These are phyloP conservation scores for Phalanger gymnotis DNA, from an alignment of 2,797 vertebrate genomes.

Conservation along the genomic window DNA sequence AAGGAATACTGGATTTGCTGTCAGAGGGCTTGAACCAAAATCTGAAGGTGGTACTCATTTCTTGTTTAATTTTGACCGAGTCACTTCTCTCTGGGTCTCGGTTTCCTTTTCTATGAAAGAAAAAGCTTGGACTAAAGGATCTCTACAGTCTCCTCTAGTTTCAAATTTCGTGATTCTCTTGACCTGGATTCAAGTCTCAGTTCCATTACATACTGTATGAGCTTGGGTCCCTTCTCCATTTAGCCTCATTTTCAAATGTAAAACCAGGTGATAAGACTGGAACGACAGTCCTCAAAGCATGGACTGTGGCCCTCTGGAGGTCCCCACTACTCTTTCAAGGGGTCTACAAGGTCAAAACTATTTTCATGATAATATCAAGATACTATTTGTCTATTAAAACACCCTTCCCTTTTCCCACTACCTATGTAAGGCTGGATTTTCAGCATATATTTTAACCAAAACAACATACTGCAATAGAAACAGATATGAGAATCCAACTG, in stretches of 20 bases:
- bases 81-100: not conserved
- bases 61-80: not conserved
- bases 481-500: not conserved
- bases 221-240: not conserved
- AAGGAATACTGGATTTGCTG: not conserved
- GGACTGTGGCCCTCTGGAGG: not conserved
- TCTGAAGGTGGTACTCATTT: not conserved
- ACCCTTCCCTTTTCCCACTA: not conserved
- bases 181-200: not conserved
- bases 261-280: not conserved
- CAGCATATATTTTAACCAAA: not conserved
- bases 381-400: not conserved
- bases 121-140: not conserved
- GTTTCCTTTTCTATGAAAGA: not conserved
- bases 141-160: not conserved
- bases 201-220: not conserved
- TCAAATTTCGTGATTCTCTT: not conserved
- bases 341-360: not conserved
- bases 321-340: not conserved
- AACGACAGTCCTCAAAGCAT: not conserved
- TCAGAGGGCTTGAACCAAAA: not conserved
- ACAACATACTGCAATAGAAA: not conserved
- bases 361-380: not conserved
- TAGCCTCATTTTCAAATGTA: not conserved
- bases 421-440: not conserved